Evolutionary conservation across 2,888 invertebrate genomes (phyloP), one percentile per base, ranked within the genome.

Genomic region (Volucella inflata): DNA sequence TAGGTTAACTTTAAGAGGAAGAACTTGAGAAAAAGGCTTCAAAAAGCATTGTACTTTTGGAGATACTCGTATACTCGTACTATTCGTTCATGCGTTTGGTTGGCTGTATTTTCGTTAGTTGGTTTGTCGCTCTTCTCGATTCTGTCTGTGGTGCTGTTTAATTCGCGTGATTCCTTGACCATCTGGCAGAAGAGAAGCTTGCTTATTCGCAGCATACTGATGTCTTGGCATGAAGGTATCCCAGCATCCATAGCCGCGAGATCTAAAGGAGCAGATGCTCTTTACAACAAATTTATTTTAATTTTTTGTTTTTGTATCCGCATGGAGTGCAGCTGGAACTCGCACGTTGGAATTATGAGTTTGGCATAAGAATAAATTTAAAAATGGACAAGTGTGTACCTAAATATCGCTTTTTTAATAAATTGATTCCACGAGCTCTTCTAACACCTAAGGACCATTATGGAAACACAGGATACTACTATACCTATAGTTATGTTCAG

Each of bases 231-330:
- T 30, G 30, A 4, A 30, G 30, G 30, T 30, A 30, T 30, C 30
- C 76, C 81, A 77, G 76, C 70, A 75, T 77, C 30, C 72, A 57
- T 62, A 80, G 80, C 80, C 80, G 71, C 70, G 44, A 80, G 84
- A 71, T 65, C 67, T 76, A 48, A 65, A 55, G 84, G 48, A 76
- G 80, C 84, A 80, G 80, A 85, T 85, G 81, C 76, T 76, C 76
- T 60, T 65, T 80, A 55, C 67, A 80, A 72, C 67, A 59, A 80
- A 12, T 9, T 14, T n/a, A 14, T 14, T 30, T 30, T 30, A 30
- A 6, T 30, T 21, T 21, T 21, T 21, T 21, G 1, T 30, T 30
- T 30, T 30, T 30, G 30, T 30, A 30, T 30, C 30, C 30, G 6
- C 6, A 30, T 30, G 30, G 30, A 30, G 30, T 30, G 30, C 30